A percentile compares a stretch with the other conserved stretches of the same genome.
Evolutionary conservation across 35 echinoderm and acorn worm species (phyloP).

Genomic region (Hemicentrotus pulcherrimus): DNA sequence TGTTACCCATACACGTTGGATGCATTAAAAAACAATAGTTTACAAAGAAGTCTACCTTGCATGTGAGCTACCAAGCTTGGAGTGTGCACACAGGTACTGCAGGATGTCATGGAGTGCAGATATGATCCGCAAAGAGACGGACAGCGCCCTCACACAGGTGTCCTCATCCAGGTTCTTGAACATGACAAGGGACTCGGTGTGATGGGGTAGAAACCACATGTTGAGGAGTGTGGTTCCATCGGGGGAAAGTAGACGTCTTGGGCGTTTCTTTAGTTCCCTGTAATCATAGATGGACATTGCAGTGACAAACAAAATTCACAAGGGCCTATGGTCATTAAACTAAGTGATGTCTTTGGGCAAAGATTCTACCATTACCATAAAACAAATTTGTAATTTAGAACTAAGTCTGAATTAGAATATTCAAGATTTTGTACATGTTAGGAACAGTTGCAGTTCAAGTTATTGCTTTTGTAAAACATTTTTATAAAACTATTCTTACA

Average conservation of each 20-base stretch:
- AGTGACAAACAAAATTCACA: background rate
- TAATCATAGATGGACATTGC: background rate
- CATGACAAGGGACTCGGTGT: conserved; percentile 90
- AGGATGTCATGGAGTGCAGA: conserved; percentile 89
- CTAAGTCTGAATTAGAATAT: too few species aligned
- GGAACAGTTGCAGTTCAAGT: too few species aligned
- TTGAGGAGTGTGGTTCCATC: conserved; percentile 87
- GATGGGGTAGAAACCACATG: conserved; percentile 95
- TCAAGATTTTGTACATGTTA: too few species aligned
- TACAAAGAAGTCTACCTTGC: conserved; percentile 56
- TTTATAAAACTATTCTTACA: too few species aligned
- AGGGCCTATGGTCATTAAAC: background rate
- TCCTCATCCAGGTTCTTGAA: conserved; percentile 90
- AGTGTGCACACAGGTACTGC: conserved; percentile 94
- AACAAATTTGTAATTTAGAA: too few species aligned
- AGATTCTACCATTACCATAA: too few species aligned
- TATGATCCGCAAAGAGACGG: conserved; percentile 64
- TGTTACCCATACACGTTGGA: too few species aligned
- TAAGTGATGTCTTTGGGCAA: background rate
- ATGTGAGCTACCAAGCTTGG: conserved; percentile 93
- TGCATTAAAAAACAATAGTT: too few species aligned
- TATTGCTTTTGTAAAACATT: too few species aligned
- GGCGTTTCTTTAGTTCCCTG: conserved; percentile 88
- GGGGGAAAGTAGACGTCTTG: conserved; percentile 78
- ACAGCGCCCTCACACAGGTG: conserved; percentile 74